Evolutionary conservation across 2,888 invertebrate species (phyloP), one percentile per base, ranked within the genome.

Genomic region (Drosophila putrida): DNA sequence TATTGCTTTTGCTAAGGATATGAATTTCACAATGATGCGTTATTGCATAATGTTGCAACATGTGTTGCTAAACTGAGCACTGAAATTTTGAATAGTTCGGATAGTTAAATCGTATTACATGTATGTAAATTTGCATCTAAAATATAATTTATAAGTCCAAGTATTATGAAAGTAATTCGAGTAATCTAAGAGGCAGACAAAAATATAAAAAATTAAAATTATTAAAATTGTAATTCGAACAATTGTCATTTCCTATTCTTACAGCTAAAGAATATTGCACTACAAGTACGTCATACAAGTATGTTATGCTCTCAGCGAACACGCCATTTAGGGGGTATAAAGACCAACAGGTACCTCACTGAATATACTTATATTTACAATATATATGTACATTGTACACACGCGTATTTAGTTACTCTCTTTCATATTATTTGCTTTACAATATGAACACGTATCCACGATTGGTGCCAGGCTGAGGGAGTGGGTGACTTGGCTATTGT

Each of bases 401-500:
- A 46, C 60, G 57, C 33, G 75, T 53, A 44, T 47, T 50, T 58
- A 43, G 64, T 44, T 53, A 27, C 44, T 49, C 39, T 61, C 66
- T 75, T 71, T 68, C 69, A 50, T 64, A 78, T 82, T 85, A 88
- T 86, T 83, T 88, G 83, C 75, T 71, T 65, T 61, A 66, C 75
- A 83, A 68, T 88, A 82, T 78, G 87, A 75, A 67, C 89, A 83
- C 83, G 80, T 85, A 61, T 61, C 49, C 68, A 58, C 58, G 72
- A 68, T 66, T 59, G 60, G 51, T 59, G 36, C 44, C 20, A 39
- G 27, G 6, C 6, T 53, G 58, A 49, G 55, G 53, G 64, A 13
- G 64, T 49, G 50, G 47, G 54, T 55, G 76, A 46, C 25, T 27
- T 47, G 44, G 35, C 60, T 67, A 78, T 87, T 82, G 84, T 83